Evolutionary conservation across 2,797 vertebrate species (phyloP), one percentile per base, ranked within the genome.

Genomic region (Natrix natrix): DNA sequence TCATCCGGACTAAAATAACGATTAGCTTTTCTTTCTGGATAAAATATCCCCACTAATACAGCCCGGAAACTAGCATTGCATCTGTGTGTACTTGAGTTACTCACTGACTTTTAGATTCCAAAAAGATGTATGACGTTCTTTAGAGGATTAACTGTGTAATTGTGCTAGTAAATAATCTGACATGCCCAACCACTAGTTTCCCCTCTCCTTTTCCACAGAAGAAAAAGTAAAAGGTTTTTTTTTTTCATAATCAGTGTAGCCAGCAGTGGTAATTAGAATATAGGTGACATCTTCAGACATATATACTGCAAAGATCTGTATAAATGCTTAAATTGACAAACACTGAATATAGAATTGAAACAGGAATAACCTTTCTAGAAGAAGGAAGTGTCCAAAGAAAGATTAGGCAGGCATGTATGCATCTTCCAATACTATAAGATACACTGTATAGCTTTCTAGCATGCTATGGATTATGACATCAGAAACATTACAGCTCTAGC

Each of bases 391-490:
- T 93, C 90, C 26, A 89, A 86, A 91, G 74, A 94, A 93, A 90
- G 94, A 89, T 91, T 26, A 94, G 94, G 87, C 95, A 95, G 93
- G 90, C 94, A 94, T 92, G 95, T 95, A 91, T 92, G 90, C 94
- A 94, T 95, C 93, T 95, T 97, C 95, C 95, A 93, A 89, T 97
- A 96, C 94, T 93, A 95, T 96, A 96, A 95, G 95, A 95, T 94
- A 96, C 93, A 95, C 56, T 94, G 95, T 94, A 95, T 96, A 97
- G 97, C 91, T 96, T 96, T 94, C 95, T 96, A 95, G 93, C 93
- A 94, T 91, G 96, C 94, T 94, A 95, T 94, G 93, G 94, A 92
- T 90, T 16, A 93, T 95, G 95, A 95, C 93, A 93, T 93, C 87
- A 95, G 91, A 90, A 94, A 90, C 94, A 96, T 93, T 87, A 92